Evolutionary conservation across 2,113 vertebrate genomes (phyloP).

Genomic region (Takifugu flavidus): DNA sequence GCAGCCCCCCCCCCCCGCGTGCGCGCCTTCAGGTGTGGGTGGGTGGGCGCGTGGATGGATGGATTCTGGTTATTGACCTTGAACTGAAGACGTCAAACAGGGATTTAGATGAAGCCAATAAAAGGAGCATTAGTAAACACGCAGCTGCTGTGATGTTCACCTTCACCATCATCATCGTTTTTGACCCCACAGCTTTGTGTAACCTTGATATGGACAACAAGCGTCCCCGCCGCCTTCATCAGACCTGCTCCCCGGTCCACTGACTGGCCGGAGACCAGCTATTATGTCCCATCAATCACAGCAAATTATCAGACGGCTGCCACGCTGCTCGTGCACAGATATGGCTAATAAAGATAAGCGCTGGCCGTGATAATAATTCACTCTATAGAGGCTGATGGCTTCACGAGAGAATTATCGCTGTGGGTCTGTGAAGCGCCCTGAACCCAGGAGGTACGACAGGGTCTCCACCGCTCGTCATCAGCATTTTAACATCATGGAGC

Average conservation of each 20-base stretch:
- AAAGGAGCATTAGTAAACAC: neutral
- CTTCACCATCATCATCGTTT: slow-evolving; percentile 33
- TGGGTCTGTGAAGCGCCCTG: neutral
- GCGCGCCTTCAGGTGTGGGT: slow-evolving; percentile 45
- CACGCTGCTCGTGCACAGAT: slow-evolving; percentile 8
- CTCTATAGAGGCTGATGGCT: neutral
- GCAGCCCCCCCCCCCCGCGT: neutral
- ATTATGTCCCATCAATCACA: slow-evolving; percentile 44
- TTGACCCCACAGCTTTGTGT: slow-evolving; percentile 30
- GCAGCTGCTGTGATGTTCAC: slow-evolving; percentile 18
- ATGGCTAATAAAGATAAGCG: slow-evolving; percentile 25
- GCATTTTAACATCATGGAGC: too few species aligned
- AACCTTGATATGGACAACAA: slow-evolving; percentile 50
- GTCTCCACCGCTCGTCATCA: too few species aligned
- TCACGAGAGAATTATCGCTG: neutral
- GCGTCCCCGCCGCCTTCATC: slow-evolving; percentile 12
- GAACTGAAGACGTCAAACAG: neutral
- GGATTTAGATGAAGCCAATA: neutral
- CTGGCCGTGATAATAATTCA: slow-evolving; percentile 12
- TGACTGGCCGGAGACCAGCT: slow-evolving; percentile 20
- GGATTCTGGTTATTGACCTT: neutral
- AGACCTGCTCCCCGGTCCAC: slow-evolving; percentile 10
- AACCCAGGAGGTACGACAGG: too few species aligned
- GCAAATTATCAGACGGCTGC: slow-evolving; percentile 33
- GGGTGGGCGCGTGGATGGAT: slow-evolving; percentile 6